Base-by-base conservation (phyloP, 2,113 vertebrate species). In the Pimephales promelas region DNA sequence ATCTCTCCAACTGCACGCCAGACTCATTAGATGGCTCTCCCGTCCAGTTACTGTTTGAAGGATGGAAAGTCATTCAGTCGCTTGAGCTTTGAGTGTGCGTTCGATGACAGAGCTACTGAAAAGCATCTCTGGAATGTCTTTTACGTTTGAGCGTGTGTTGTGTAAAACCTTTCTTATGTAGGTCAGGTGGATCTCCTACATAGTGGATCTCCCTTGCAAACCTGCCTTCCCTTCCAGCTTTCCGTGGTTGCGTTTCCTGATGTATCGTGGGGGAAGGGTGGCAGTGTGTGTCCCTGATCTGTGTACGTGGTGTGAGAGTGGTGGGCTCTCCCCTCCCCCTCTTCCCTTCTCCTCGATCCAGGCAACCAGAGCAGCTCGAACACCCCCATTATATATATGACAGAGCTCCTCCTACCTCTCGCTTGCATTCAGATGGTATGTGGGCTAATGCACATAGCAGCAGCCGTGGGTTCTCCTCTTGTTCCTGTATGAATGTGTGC, bases 291-390 rank as follows among this genome's bases (percentile, higher is more conserved):
- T 56, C 74, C 74, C 54, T 59, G 52, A 71, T 77, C 59, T 40
- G 74, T 76, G 52, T 57, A 54, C 45, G 66, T 78, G 79, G 66
- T 78, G 79, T 86, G 82, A 90, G 85, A 87, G 83, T 82, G 72
- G 89, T 89, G 91, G 86, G 88, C 79, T 84, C 83, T 86, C 75
- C 84, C 83, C 73, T 84, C 87, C 89, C 56, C 73, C 83, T 59
- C 81, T 18, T 68, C 73, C 83, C 76, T 75, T 80, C 36, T 31
- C 71, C 73, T 31, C 31, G 52, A 54, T 81, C 36, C 68, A 47
- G 74, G 86, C 84, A 86, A 62, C 83, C 83, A 79, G 75, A 68
- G 72, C 73, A 81, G 68, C 57, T 86, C 40, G 81, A 83, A 75
- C 56, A 81, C 73, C 84, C 86, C 74, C 80, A 86, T 87, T 80